Evolutionary conservation across 2,888 invertebrate genomes (phyloP).

Genomic region (Conus canariensis): DNA sequence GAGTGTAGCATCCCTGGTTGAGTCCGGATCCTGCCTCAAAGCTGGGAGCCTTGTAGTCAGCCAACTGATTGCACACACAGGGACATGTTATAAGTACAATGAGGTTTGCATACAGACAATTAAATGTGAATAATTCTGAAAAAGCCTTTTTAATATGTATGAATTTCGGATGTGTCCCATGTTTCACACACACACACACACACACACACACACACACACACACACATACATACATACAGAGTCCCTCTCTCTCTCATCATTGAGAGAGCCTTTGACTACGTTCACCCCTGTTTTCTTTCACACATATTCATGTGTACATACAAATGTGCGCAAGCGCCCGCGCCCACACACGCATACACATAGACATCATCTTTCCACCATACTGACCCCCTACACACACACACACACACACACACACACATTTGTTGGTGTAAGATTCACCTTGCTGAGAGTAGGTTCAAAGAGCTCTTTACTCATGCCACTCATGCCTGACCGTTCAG

Average conservation of each 20-base stretch:
- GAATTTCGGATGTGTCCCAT: no score
- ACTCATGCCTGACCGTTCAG: conserved; percentile 92
- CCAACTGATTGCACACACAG: conserved; percentile 81
- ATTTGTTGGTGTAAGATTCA: conserved; percentile 39
- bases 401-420: neutral
- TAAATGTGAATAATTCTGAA: no score
- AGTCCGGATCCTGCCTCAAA: conserved; percentile 87
- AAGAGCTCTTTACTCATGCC: conserved; percentile 73
- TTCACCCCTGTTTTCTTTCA: no score
- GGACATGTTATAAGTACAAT: neutral
- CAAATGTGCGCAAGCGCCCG: no score
- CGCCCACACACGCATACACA: neutral
- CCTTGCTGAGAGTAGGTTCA: conserved; percentile 74
- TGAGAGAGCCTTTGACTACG: neutral
- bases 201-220: neutral
- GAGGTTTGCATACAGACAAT: neutral
- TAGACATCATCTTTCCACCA: neutral
- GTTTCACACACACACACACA: neutral
- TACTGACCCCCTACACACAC: neutral
- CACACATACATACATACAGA: no score
- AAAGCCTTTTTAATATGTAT: no score
- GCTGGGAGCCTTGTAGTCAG: conserved; percentile 92
- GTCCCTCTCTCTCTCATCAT: neutral
- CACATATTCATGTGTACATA: no score
- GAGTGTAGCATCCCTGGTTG: conserved; percentile 93